Conservation (phyloP, 2,797 vertebrate genomes). For the Pachyuromys duprasi region DNA sequence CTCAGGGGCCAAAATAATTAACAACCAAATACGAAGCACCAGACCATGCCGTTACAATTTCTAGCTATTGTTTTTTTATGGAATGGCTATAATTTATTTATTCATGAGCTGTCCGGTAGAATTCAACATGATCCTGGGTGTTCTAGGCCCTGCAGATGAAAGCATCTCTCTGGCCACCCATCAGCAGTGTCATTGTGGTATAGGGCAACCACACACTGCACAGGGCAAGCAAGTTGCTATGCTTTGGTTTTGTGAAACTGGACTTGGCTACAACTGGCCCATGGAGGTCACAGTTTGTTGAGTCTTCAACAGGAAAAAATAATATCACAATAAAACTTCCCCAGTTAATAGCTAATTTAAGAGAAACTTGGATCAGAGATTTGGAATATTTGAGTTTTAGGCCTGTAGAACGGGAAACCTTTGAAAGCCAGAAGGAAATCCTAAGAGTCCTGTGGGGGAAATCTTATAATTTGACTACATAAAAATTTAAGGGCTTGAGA, state of each 20-base stretch:
- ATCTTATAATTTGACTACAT: background rate
- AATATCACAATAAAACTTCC: background rate
- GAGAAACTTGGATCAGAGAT: background rate
- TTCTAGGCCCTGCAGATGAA: background rate
- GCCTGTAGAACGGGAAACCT: background rate
- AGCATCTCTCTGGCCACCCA: background rate
- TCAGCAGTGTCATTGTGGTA: background rate
- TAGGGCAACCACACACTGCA: background rate
- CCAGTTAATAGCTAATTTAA: slow-evolving; percentile 36
- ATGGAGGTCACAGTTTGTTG: background rate
- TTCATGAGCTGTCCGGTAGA: background rate
- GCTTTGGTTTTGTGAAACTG: slow-evolving; percentile 16
- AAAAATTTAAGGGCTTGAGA: background rate
- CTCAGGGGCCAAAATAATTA: no score
- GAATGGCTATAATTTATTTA: background rate
- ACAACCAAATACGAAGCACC: no score
- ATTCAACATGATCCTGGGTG: background rate
- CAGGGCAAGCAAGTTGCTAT: background rate
- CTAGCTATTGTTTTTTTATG: background rate
- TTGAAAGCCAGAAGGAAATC: slow-evolving; percentile 49
- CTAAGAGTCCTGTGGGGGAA: slow-evolving; percentile 1
- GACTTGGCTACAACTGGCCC: background rate
- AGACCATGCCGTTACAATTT: no score
- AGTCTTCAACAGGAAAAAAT: background rate
- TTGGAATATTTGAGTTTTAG: background rate